Base-by-base conservation (phyloP, 1,140 invertebrate genomes). In the Trialeurodes vaporariorum region DNA sequence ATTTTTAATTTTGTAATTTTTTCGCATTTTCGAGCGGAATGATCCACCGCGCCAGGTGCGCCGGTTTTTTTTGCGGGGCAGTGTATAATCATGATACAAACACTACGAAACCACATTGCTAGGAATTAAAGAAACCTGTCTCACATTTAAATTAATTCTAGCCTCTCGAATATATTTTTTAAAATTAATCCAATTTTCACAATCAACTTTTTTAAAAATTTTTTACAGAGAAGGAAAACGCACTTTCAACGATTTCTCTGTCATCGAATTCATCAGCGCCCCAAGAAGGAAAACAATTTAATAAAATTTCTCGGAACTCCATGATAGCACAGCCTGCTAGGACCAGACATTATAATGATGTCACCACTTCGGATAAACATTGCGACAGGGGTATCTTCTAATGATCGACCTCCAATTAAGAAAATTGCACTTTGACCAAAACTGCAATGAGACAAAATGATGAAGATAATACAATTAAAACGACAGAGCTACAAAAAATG, bases 361-460 rank as follows among this genome's bases (percentile, higher is more conserved):
- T 95, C 92, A 11, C 92, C 92, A 78, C 89, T 92, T 58, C 84
- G 76, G 9, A 95, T 75, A 72, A 85, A 83, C 25, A 95, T 75
- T 1, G 90, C 83, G 13, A 82, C 77, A 9, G 91, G 86, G 67
- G 82, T 77, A 61, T 85, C 80, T 59, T 86, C 82, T 72, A 87
- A 83, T 0, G 80, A 84, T 67, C 73, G 71, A 26, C 90, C 90
- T 22, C 92, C 93, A 70, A 94, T 85, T 49, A 95, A 77, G 80
- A 95, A 94, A 72, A 95, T 84, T 12, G 90, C 91, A 71, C 85
- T 85, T 77, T 92, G 90, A 0, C 92, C 93, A 79, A 94, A 93
- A 79, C 92, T 94, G 75, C 64, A 81, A 81, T 67, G 66, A 66
- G n/a, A n/a, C n/a, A n/a, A n/a, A n/a, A n/a, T n/a, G n/a, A n/a